Percentiles rank a stretch among this genome's conserved stretches.
Conservation (phyloP, 30 jellyfish, hydroid and myxozoan species). For the Haliclystus octoradiatus region DNA sequence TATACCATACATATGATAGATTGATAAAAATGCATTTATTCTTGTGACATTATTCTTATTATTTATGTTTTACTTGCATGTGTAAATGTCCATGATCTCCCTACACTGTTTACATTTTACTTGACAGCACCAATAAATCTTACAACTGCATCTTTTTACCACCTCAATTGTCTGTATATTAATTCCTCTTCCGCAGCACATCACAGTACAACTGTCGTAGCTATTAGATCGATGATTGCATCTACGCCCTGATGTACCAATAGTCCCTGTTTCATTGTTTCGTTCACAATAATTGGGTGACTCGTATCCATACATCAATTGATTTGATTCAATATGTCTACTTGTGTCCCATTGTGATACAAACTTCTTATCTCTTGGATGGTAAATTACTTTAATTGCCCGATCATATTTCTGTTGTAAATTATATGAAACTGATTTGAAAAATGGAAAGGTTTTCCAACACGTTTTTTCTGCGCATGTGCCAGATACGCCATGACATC, state of each 20-base stretch:
- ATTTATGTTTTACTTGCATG: slow-evolving; percentile 25
- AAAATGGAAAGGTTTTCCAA: slow-evolving; percentile 53
- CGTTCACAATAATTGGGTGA: slow-evolving; percentile 63
- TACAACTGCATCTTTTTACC: slow-evolving; percentile 56
- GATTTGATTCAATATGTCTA: slow-evolving; percentile 1
- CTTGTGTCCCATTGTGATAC: slow-evolving; percentile 46
- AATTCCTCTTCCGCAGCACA: slow-evolving; percentile 74
- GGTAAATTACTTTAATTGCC: slow-evolving; percentile 46
- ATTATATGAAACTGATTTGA: slow-evolving; percentile 18
- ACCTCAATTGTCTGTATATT: slow-evolving; percentile 38
- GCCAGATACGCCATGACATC: slow-evolving; percentile 83
- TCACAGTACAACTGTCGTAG: slow-evolving; percentile 46
- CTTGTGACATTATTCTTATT: too few relatives aligned
- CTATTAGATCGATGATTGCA: slow-evolving; percentile 49
- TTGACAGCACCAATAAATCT: slow-evolving; percentile 62
- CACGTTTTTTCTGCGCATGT: slow-evolving; percentile 62
- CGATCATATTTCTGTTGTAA: slow-evolving; percentile 37
- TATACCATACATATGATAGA: too few relatives aligned
- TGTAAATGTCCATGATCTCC: slow-evolving; percentile 27
- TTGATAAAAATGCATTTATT: too few relatives aligned
- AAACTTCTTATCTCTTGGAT: slow-evolving; percentile 13
- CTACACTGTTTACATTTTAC: slow-evolving; percentile 61
- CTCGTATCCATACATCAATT: slow-evolving; percentile 43
- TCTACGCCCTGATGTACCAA: slow-evolving; percentile 60
- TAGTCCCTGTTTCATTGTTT: slow-evolving; percentile 25